Evolutionary conservation across 2,113 vertebrate genomes (phyloP).

Genomic region (Acinonyx jubatus): DNA sequence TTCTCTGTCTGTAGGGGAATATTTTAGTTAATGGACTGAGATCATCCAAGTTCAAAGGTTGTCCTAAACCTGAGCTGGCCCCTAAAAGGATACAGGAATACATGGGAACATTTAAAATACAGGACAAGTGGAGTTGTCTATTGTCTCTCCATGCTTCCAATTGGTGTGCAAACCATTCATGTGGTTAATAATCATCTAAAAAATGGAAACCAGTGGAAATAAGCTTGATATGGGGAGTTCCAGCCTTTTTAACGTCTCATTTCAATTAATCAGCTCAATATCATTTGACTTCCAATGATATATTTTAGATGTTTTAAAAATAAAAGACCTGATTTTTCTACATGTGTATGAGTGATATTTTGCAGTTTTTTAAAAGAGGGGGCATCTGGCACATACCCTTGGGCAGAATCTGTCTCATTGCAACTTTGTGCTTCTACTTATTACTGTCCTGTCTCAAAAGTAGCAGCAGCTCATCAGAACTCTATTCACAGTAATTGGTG

Average conservation of each 20-base stretch:
- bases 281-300: neutral
- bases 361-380: neutral
- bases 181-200: neutral
- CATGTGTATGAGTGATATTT: neutral
- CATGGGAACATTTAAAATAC: neutral
- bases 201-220: neutral
- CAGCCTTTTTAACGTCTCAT: neutral
- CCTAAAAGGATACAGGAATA: neutral
- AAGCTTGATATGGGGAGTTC: neutral
- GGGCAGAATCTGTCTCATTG: neutral
- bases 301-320: neutral
- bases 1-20: neutral
- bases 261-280: neutral
- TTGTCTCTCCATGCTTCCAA: neutral
- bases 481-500: slow-evolving; percentile 34
- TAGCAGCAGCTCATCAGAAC: slow-evolving; percentile 15
- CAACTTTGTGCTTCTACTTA: neutral
- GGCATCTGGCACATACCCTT: neutral
- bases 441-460: neutral
- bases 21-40: neutral
- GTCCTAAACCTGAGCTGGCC: neutral
- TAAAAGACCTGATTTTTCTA: neutral
- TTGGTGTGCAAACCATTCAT: neutral
- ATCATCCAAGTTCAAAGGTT: neutral
- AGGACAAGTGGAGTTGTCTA: neutral